Evolutionary conservation across 2,888 invertebrate genomes (phyloP).

Genomic region (Chrysodeixis includens): DNA sequence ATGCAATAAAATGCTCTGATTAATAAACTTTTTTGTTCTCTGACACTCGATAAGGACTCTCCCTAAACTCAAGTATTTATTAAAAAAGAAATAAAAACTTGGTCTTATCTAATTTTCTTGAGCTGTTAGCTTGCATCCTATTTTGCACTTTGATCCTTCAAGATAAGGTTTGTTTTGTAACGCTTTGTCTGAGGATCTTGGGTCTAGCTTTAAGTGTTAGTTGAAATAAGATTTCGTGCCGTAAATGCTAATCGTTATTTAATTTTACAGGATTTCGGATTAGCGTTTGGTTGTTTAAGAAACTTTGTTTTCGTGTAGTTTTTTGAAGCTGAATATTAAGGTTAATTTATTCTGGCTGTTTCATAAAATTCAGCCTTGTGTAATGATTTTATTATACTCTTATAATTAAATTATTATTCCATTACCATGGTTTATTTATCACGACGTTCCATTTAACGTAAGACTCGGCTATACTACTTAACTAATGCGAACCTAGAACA

Average conservation of each 20-base stretch:
- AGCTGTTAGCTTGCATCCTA: background rate
- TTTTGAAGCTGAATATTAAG: background rate
- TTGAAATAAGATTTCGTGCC: background rate
- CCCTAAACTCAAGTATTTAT: slow-evolving; percentile 34
- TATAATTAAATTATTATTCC: no score
- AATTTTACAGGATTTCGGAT: background rate
- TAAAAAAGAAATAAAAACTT: slow-evolving; percentile 40
- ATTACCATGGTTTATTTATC: no score
- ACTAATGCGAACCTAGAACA: no score
- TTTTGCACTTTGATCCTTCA: slow-evolving; percentile 9
- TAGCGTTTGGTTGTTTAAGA: background rate
- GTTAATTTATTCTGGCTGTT: background rate
- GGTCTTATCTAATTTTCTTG: slow-evolving; percentile 17
- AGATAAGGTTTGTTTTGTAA: background rate
- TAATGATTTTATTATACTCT: no score
- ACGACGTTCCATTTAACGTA: no score
- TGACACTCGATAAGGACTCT: slow-evolving; percentile 42
- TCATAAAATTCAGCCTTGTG: no score
- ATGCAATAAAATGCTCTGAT: slow-evolving; percentile 45
- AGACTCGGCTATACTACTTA: no score
- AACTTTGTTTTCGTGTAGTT: background rate
- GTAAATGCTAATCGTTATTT: background rate
- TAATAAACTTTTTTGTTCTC: slow-evolving; percentile 44
- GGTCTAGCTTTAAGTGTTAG: slow-evolving; percentile 3
- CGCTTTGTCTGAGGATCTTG: background rate